Base-by-base conservation (phyloP, 2,888 invertebrate genomes). In the Limnephilus lunatus region DNA sequence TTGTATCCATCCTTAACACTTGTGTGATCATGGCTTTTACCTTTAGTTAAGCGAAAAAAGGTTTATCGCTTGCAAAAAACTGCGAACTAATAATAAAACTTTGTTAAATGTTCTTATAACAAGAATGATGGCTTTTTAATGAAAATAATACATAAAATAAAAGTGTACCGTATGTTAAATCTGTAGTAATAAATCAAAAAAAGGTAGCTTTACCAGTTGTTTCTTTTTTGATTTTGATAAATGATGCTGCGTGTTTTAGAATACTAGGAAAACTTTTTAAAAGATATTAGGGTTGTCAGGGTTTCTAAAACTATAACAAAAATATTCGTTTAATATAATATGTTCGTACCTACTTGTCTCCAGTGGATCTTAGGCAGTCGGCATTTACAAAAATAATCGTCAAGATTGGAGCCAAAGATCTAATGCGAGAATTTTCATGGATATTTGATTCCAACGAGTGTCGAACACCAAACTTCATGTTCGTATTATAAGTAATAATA, bases 81-180 rank as follows among this genome's bases (percentile, higher is more conserved):
- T 2, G 15, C 32, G 35, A 83, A 83, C 31, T 83, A 83, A 83
- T 83, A 83, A 83, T 35, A 35, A 32, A 32, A 83, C 35, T 83
- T 83, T 83, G 82, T 83, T 83, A 31, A 83, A 35, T 83, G 82
- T 83, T 83, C 25, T 83, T 83, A 7, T 32, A 83, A 83, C 0
- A 31, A 32, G 32, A 82, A 82, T 82, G 25, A 68, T 68, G 68
- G 68, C 25, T 68, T 68, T 68, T 25, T 68, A 68, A 68, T 68
- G 68, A 68, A 68, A 68, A 68, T 68, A 68, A 68, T 68, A 68
- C 25, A 25, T n/a, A 68, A 68, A 68, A 68, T 68, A 25, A 68
- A 68, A 68, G 25, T 68, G 68, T 68, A 68, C n/a, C 68, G 25
- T 68, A n/a, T n/a, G 68, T 7, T 68, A 68, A 68, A 68, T 25